Percentiles rank a stretch among this genome's conserved stretches.
Evolutionary conservation across 2,888 invertebrate genomes (phyloP).

Genomic region (Xestia xanthographa): DNA sequence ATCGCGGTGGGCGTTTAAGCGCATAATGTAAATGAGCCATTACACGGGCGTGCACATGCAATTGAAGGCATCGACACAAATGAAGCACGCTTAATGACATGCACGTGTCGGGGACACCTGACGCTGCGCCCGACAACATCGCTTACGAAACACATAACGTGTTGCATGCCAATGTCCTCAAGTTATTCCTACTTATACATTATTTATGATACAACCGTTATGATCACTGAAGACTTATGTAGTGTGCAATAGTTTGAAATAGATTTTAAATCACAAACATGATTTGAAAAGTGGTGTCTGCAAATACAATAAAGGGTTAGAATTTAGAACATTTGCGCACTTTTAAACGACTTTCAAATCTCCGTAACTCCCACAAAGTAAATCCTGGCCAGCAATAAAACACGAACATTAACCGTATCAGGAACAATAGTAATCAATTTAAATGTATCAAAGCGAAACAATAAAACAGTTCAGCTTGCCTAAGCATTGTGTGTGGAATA

Average conservation of each 20-base stretch:
- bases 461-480: conserved; percentile 80
- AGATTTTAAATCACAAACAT: neutral
- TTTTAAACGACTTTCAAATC: conserved; percentile 43
- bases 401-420: conserved; percentile 65
- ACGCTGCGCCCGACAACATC: conserved; percentile 41
- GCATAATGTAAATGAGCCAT: conserved; percentile 63
- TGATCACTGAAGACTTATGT: neutral
- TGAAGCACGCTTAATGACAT: conserved; percentile 63
- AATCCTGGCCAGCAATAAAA: conserved; percentile 63
- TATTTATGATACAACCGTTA: conserved; percentile 12
- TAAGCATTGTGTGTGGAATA: conserved; percentile 83
- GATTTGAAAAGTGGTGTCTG: neutral
- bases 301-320: conserved; percentile 25
- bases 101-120: conserved; percentile 60
- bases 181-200: conserved; percentile 27
- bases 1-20: conserved; percentile 57
- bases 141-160: conserved; percentile 51
- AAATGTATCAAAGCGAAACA: conserved; percentile 73
- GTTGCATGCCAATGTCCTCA: conserved; percentile 45
- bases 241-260: neutral
- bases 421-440: conserved; percentile 73
- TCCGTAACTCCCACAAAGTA: conserved; percentile 33
- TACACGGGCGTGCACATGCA: conserved; percentile 59
- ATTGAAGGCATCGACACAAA: conserved; percentile 66
- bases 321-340: conserved; percentile 4